Percentiles rank a stretch among this genome's conserved stretches.
Evolutionary conservation across 2,888 invertebrate species (phyloP).

Genomic region (Stegana nigrithorax): DNA sequence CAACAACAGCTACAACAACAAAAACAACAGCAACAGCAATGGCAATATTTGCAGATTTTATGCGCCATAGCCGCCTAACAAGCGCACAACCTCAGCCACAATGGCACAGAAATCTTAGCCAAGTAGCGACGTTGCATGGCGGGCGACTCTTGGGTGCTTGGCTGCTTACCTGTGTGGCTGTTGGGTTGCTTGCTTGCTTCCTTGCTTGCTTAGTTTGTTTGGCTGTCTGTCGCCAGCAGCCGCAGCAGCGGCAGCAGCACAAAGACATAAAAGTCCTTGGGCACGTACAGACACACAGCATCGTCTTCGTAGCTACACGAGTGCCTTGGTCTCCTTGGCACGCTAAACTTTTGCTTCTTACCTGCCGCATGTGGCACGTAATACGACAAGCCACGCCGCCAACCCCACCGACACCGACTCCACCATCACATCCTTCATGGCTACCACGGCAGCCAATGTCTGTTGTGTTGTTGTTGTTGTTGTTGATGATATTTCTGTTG

Average conservation of each 20-base stretch:
- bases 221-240: too few relatives aligned
- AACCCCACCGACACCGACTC: too few relatives aligned
- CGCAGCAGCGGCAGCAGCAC: not conserved
- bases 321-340: constrained; percentile 26
- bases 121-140: too few relatives aligned
- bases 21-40: too few relatives aligned
- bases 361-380: not conserved
- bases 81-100: too few relatives aligned
- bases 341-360: constrained; percentile 25
- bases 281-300: constrained; percentile 19
- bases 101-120: not conserved
- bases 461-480: not conserved
- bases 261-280: constrained; percentile 17
- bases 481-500: not conserved
- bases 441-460: too few relatives aligned
- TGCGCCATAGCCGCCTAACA: not conserved
- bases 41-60: constrained; percentile 11
- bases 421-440: too few relatives aligned
- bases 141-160: too few relatives aligned
- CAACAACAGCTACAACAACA: not conserved
- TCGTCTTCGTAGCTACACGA: not conserved
- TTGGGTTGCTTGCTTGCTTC: too few relatives aligned
- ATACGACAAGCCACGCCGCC: too few relatives aligned
- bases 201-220: too few relatives aligned
- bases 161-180: too few relatives aligned